Conservation (phyloP, 37 sponge, comb jelly and placozoan genomes). For the Beroe forskalii region DNA sequence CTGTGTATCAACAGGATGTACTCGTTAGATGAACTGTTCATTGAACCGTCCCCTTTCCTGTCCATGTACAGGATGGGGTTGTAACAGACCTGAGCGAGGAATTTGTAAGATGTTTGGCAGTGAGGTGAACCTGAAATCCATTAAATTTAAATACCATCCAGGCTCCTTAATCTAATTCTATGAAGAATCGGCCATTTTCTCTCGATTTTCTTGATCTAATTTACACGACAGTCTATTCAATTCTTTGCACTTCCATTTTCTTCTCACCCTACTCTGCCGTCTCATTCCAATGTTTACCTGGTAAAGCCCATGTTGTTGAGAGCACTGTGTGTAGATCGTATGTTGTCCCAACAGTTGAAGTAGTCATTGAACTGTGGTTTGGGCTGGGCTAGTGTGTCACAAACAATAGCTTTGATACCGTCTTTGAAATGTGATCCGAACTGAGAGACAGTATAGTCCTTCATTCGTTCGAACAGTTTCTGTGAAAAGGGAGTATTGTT, state of each 20-base stretch:
- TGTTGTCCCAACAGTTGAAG: conserved; percentile 34
- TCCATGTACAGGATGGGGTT: neutral
- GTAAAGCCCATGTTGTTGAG: conserved; percentile 50
- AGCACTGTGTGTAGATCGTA: neutral
- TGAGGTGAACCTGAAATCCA: no score
- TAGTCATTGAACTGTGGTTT: neutral
- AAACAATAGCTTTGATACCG: neutral
- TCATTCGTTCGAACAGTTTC: conserved; percentile 36
- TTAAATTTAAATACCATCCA: no score
- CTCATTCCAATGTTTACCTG: neutral
- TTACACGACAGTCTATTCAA: no score
- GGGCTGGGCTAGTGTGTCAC: conserved; percentile 12
- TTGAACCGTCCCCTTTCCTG: neutral
- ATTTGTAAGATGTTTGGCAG: no score
- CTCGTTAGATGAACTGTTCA: neutral
- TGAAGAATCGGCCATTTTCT: no score
- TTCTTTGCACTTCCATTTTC: no score
- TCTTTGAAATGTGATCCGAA: neutral
- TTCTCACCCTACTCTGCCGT: neutral
- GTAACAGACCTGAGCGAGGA: neutral
- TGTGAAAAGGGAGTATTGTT: no score
- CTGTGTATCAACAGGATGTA: conserved; percentile 44
- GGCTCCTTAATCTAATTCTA: no score
- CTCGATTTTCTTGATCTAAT: no score
- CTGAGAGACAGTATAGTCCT: neutral